A percentile compares a stretch with the other conserved stretches of the same genome.
phyloP scores from a whole-genome alignment of 1,140 invertebrate species.

The Caenorhabditis remanei region DNA sequence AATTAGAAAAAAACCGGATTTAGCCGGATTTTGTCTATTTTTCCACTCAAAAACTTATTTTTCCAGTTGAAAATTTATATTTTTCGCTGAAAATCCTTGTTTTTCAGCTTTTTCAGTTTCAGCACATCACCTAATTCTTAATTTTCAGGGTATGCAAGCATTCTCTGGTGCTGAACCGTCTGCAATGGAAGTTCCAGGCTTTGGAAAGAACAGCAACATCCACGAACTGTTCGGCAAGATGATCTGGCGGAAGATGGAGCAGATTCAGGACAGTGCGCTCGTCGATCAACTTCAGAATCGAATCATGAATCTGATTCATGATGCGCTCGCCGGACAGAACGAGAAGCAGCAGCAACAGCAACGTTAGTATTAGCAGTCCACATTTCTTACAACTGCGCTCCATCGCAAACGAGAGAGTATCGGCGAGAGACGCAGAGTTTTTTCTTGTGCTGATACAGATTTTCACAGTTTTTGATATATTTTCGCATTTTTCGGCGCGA shows the following conservation, averaged over 20 bases:
- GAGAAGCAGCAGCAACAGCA: slow-evolving; percentile 14
- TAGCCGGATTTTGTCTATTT: too few species aligned
- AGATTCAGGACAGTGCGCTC: slow-evolving; percentile 31
- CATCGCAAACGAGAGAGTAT: too few species aligned
- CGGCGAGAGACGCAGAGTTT: too few species aligned
- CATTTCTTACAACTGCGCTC: too few species aligned
- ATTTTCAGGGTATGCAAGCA: background rate
- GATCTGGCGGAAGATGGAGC: slow-evolving; percentile 63
- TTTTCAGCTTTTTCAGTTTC: background rate
- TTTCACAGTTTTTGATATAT: too few species aligned
- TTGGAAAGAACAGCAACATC: slow-evolving; percentile 61
- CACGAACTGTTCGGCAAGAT: slow-evolving; percentile 64
- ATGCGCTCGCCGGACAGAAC: slow-evolving; percentile 51
- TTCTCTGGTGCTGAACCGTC: slow-evolving; percentile 22
- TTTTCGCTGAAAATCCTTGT: too few species aligned
- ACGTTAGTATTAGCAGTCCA: background rate
- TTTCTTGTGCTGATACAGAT: too few species aligned
- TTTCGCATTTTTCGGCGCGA: too few species aligned
- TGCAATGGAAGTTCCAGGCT: slow-evolving; percentile 58
- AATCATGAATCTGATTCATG: slow-evolving; percentile 60
- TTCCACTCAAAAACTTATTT: too few species aligned
- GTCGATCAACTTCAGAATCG: slow-evolving; percentile 58
- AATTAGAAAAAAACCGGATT: too few species aligned
- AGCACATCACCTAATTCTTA: background rate
- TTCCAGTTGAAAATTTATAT: too few species aligned